phyloP scores from a whole-genome alignment of 2,113 vertebrate species.

The Octodon degus region DNA sequence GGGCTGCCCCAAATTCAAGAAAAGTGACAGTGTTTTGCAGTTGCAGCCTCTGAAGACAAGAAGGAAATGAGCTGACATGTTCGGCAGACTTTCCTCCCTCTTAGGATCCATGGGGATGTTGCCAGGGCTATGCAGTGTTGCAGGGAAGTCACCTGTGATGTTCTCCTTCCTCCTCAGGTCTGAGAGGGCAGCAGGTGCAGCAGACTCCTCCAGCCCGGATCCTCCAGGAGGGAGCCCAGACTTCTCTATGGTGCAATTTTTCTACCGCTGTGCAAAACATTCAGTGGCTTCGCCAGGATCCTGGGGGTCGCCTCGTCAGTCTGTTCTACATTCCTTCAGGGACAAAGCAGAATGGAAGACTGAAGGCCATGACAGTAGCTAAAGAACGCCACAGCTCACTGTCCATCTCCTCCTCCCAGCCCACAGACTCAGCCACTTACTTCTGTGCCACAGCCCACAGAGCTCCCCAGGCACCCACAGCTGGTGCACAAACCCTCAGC shows the following conservation, averaged over 20 bases:
- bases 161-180: conserved; percentile 58
- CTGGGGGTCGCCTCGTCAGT: neutral
- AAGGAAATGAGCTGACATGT: neutral
- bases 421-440: conserved; percentile 57
- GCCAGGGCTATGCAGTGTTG: neutral
- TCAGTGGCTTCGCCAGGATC: conserved; percentile 69
- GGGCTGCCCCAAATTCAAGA: neutral
- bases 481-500: neutral
- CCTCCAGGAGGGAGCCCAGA: conserved; percentile 44
- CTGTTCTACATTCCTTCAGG: conserved; percentile 49
- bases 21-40: neutral
- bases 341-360: conserved; percentile 37
- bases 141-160: neutral
- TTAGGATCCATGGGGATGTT: accelerated
- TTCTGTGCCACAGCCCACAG: conserved; percentile 54
- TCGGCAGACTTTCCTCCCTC: neutral
- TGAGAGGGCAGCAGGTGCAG: conserved; percentile 38
- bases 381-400: neutral
- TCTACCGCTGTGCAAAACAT: neutral
- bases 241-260: conserved; percentile 38
- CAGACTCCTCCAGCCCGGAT: conserved; percentile 43
- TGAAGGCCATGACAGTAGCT: accelerated
- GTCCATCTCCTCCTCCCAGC: conserved; percentile 28
- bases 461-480: conserved; percentile 25
- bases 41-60: neutral